Conservation (phyloP, 2,797 vertebrate species). For the Sebastiscus albofasciatus region DNA sequence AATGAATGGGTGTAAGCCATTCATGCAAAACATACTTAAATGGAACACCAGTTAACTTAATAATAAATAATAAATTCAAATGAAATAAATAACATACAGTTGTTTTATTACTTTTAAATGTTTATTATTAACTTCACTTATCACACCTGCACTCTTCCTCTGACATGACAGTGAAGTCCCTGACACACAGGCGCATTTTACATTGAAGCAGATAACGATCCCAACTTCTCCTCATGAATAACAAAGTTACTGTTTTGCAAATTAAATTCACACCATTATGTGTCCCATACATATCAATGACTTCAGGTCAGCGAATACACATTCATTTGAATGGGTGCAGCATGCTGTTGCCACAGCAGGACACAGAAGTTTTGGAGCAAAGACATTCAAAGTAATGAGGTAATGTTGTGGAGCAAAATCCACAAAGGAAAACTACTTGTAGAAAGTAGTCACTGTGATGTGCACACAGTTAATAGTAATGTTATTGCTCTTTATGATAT, state of each 20-base stretch:
- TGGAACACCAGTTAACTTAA: background rate
- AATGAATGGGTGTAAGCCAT: background rate
- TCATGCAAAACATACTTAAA: background rate
- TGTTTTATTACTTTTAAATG: background rate
- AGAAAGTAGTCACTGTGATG: background rate
- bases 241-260: slow-evolving; percentile 65
- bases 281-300: slow-evolving; percentile 65
- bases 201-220: slow-evolving; percentile 33
- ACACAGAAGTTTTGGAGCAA: slow-evolving; percentile 18
- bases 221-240: slow-evolving; percentile 44
- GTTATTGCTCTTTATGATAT: background rate
- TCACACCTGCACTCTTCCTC: background rate
- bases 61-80: background rate
- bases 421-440: background rate
- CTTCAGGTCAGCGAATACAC: slow-evolving; percentile 61
- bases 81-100: background rate
- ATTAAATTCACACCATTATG: slow-evolving; percentile 72
- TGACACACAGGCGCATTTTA: slow-evolving; percentile 21
- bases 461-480: background rate
- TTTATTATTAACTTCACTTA: slow-evolving; percentile 1
- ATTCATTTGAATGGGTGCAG: slow-evolving; percentile 40
- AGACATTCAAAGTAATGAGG: slow-evolving; percentile 6
- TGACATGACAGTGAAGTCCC: slow-evolving; percentile 14
- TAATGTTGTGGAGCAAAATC: background rate
- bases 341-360: slow-evolving; percentile 41